Evolutionary conservation across 37 sponge, comb jelly and placozoan genomes (phyloP).

Genomic region (Spongilla lacustris): DNA sequence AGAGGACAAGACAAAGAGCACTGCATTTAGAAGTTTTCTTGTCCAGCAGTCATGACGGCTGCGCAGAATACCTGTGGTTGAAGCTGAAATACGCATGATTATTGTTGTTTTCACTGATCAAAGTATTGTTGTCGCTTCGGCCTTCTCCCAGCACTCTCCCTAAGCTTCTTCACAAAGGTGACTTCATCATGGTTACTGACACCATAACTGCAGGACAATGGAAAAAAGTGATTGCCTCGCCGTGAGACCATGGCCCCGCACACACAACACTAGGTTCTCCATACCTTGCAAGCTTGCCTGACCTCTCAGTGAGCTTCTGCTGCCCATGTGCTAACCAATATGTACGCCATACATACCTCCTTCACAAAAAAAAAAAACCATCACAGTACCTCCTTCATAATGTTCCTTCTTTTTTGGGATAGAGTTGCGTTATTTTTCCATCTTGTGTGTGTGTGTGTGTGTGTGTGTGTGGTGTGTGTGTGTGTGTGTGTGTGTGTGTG

Average conservation of each 20-base stretch:
- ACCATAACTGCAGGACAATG: conserved; percentile 34
- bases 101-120: not conserved
- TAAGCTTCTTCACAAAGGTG: not conserved
- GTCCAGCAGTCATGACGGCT: not conserved
- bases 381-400: not conserved
- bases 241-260: not conserved
- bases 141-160: not conserved
- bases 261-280: not conserved
- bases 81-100: not conserved
- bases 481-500: too few species aligned
- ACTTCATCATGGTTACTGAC: conserved; percentile 23
- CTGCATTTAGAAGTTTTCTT: not conserved
- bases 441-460: too few species aligned
- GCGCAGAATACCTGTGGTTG: too few species aligned
- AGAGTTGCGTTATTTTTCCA: too few species aligned
- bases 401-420: too few species aligned
- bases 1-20: not conserved
- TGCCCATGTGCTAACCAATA: conserved; percentile 63
- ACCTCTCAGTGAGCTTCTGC: conserved; percentile 22
- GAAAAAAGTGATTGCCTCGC: too few species aligned
- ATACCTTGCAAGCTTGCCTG: conserved; percentile 45
- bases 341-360: conserved; percentile 69
- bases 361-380: not conserved
- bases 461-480: too few species aligned
- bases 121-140: not conserved